phyloP scores from a whole-genome alignment of 2,797 vertebrate genomes.

The Myiotriccus ornatus region DNA sequence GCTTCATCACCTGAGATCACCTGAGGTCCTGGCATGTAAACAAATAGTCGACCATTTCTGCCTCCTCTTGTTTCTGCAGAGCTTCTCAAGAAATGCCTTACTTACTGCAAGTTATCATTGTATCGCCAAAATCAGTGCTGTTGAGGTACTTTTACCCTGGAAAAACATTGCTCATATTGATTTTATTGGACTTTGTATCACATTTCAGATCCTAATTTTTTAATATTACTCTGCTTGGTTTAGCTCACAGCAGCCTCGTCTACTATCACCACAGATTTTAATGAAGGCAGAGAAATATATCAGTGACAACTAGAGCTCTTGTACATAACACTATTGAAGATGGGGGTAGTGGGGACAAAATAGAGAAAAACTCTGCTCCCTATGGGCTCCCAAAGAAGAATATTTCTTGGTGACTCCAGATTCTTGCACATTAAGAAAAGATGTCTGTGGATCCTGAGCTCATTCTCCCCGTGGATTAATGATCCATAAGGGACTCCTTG shows the following conservation, averaged over 20 bases:
- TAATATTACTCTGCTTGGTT: background rate
- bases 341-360: background rate
- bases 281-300: background rate
- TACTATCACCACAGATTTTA: background rate
- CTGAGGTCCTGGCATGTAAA: background rate
- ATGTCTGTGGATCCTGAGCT: background rate
- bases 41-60: background rate
- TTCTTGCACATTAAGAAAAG: background rate
- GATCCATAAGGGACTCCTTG: background rate
- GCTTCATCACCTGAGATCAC: background rate
- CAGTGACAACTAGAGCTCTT: background rate
- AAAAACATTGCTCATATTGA: background rate
- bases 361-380: background rate
- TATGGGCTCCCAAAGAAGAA: background rate
- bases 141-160: background rate
- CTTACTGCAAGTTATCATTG: background rate
- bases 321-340: background rate
- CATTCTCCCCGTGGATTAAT: constrained; percentile 1
- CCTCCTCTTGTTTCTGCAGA: background rate
- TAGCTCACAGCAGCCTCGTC: background rate
- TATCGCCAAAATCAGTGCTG: background rate
- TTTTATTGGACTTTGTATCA: background rate
- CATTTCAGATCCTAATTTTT: background rate
- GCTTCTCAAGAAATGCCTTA: background rate
- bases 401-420: background rate